Percentiles rank a stretch among this genome's conserved stretches.
These are phyloP conservation scores for mouse (Mus musculus) DNA, from an alignment of 2,113 vertebrate species.

Conservation along the genomic window GRCm39 chr8:71476501-71477000, in stretches of 20 bases:
- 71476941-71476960: too few species aligned
- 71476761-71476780: background rate
- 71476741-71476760: background rate
- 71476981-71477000: too few species aligned
- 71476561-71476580: background rate
- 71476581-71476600: background rate
- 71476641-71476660: background rate
- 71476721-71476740: background rate
- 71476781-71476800: background rate
- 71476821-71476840: background rate
- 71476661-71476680: background rate
- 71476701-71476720: background rate
- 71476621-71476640: background rate
- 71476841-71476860: too few species aligned
- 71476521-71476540: background rate
- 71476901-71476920: background rate
- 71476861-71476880: too few species aligned
- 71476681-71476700: background rate
- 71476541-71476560: background rate
- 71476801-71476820: background rate
- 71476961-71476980: too few species aligned
- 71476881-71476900: too few species aligned
- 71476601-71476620: background rate
- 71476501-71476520: too few species aligned
- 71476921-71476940: too few species aligned